phyloP scores from a whole-genome alignment of 2,113 vertebrate species.

The Aldabrachelys gigantea region DNA sequence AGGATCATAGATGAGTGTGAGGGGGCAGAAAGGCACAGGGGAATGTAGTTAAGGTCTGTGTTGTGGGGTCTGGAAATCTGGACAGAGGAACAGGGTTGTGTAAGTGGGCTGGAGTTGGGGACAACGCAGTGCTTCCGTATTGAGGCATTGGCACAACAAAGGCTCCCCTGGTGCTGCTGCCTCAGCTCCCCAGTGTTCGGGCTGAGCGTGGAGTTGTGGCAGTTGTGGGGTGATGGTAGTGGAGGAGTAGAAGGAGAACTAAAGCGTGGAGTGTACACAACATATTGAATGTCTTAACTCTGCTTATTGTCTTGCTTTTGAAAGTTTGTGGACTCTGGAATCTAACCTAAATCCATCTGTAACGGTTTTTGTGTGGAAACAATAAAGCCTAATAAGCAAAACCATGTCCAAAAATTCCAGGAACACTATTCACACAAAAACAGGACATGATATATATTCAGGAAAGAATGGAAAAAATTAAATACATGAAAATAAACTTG shows the following conservation, averaged over 20 bases:
- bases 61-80: fast-evolving
- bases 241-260: not conserved
- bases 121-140: not conserved
- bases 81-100: not conserved
- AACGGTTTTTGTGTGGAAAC: not conserved
- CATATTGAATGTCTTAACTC: not conserved
- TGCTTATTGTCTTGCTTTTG: not conserved
- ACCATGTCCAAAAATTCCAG: not conserved
- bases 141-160: not conserved
- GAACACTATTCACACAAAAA: not conserved
- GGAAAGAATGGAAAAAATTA: too few species aligned
- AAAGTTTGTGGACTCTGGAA: not conserved
- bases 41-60: not conserved
- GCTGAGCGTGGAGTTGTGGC: not conserved
- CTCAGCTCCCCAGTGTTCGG: not conserved
- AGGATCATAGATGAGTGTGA: not conserved
- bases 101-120: not conserved
- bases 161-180: not conserved
- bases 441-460: not conserved
- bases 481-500: not conserved
- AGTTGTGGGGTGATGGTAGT: not conserved
- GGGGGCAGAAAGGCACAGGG: not conserved
- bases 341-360: not conserved
- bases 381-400: not conserved
- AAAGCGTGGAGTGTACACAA: not conserved